Base-by-base conservation (phyloP, 2,888 invertebrate species). In the Microctonus hyperodae region DNA sequence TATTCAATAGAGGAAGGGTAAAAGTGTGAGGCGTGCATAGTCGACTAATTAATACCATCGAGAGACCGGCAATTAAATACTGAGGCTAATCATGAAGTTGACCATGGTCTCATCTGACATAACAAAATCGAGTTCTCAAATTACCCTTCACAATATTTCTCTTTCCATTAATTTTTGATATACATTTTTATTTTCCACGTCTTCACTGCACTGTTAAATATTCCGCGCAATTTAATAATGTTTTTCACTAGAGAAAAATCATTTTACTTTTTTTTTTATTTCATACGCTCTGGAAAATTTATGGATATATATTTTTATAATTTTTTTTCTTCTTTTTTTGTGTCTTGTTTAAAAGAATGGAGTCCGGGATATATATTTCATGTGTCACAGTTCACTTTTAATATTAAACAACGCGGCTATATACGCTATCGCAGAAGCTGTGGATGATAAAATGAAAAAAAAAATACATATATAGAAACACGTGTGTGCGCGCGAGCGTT, bases 21-120 rank as follows among this genome's bases (percentile, higher is more conserved):
- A 44, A 16, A 5, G 13, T n/a, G n/a, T 44, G 44, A 16, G 44
- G 7, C 7, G n/a, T 16, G 9, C 16, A 61, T 23, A 20, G 23
- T 35, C 51, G 22, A 31, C 61, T 61, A 61, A 61, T 61, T 44
- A 61, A 50, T 33, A 51, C 35, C 33, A 51, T 61, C 22, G 51
- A 61, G 48, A 61, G 25, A 25, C 61, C 22, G 48, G 51, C 37
- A 61, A 61, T 61, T 61, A 61, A 33, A 13, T 28, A 10, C 59
- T 28, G 59, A 33, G 51, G 7, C 48, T 61, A 61, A 61, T 61
- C 50, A 61, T 51, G 13, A 51, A 51, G 51, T 61, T 61, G 61
- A 61, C 61, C 51, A 48, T 61, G 51, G 61, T 61, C n/a, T n/a
- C n/a, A n/a, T n/a, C 28, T 61, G 48, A 61, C 35, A 48, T 44